Evolutionary conservation across 2,113 vertebrate species (phyloP), one percentile per base, ranked within the genome.

Genomic region (Dasyprocta punctata): DNA sequence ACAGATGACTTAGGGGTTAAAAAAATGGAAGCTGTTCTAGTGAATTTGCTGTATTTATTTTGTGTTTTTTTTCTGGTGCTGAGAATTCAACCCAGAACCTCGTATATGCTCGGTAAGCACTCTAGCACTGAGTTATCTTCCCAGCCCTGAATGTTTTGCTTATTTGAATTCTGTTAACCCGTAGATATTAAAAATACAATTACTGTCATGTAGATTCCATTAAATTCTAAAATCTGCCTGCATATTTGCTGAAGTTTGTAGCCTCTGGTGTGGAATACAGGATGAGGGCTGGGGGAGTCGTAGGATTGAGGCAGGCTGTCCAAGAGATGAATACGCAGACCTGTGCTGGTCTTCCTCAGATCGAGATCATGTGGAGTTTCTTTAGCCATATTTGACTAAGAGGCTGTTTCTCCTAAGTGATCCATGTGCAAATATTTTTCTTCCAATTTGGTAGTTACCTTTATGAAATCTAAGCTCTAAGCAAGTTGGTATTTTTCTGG

Each of bases 161-260:
- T 65, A 47, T 44, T 49, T 92, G 11, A 49, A 44, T 93, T 90
- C 63, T 86, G 22, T 93, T 97, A 88, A 77, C 38, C 33, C 83
- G 3, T 12, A 19, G 3, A 58, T 90, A 49, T 28, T 75, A 71
- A 47, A 67, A 63, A 16, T 84, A 24, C 52, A 49, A 81, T 47
- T 54, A 67, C 56, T 81, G 7, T 69, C 56, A 52, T 44, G 2
- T 89, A 56, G 22, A 10, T 61, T 90, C 7, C 9, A 19, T 3
- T 95, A 16, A 82, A 49, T n/a, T n/a, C 26, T 30, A 49, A 77
- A 75, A 67, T 26, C 3, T 60, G 1, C 41, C n/a, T 91, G 26
- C 17, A 4, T 67, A 65, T 65, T 91, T 85, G 77, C 44, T 47
- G 81, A 85, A 77, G 54, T 33, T 90, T 19, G n/a, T 36, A 83